Base-by-base conservation (phyloP, 2,797 vertebrate genomes). In the Sebastes baramenuke region DNA sequence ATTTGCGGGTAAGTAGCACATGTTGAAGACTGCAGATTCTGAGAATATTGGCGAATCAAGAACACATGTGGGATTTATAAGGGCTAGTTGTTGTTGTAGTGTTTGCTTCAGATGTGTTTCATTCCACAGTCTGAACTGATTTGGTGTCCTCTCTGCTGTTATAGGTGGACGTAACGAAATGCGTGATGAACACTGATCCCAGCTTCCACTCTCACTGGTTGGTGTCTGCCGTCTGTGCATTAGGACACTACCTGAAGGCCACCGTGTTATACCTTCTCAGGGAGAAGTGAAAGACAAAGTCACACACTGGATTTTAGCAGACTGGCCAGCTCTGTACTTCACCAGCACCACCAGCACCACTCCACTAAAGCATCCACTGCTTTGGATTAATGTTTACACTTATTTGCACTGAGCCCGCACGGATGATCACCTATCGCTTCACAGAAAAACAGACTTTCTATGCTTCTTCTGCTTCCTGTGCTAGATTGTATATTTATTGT, bases 151-250 rank as follows among this genome's bases (percentile, higher is more conserved):
- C 59, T 87, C 34, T 83, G 27, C 72, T 71, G 2, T 73, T 42
- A 16, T 89, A 97, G 96, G 85, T 74, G 66, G 98, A 99, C 32
- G 94, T 99, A 72, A 99, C 97, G 4, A 98, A 98, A 70, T 99
- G 98, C 0, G 98, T 99, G 91, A 97, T 99, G 89, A 98, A 96
- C 87, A 96, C 96, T 0, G 97, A 99, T 67, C 95, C 97, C 67
- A 97, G 95, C 89, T 96, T 99, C 66, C 95, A 87, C 60, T 96
- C 97, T 59, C 98, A 99, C 87, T 99, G 98, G 98, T 93, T 99
- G 0, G 94, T 99, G 82, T 96, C 96, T 0, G 94, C 96, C 0
- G 88, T 96, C 79, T 96, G 94, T 79, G 94, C 97, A 61, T 97
- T 97, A 10, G 97, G 97, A 49, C 97, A 97, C 92, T 97, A 97